Evolutionary conservation across 2,797 vertebrate species (phyloP).

Genomic region (Darevskia mixta): DNA sequence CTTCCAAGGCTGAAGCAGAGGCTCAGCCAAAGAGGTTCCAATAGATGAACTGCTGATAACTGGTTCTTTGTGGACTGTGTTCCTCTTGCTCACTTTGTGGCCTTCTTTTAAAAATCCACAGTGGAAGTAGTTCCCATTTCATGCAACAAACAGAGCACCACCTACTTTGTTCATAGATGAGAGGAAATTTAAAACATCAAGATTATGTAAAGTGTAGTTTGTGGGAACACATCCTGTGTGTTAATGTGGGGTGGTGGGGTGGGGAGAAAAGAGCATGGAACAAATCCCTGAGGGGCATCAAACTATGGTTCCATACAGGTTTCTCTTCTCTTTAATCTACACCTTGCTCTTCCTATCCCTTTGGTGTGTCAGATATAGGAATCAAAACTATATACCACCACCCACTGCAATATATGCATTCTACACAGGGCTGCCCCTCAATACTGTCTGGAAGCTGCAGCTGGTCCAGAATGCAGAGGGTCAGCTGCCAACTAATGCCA

Average conservation of each 20-base stretch:
- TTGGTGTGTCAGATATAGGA: not conserved
- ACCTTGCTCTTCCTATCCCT: not conserved
- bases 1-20: not conserved
- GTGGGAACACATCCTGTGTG: not conserved
- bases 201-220: not conserved
- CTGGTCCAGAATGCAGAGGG: not conserved
- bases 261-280: not conserved
- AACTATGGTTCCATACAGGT: not conserved
- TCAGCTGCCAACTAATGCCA: not conserved
- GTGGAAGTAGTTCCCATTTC: not conserved
- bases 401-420: not conserved
- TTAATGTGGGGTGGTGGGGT: not conserved
- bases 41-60: slow-evolving; percentile 1
- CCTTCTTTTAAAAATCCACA: not conserved
- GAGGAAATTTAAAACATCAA: slow-evolving; percentile 5
- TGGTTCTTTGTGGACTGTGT: not conserved
- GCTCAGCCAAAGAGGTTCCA: not conserved
- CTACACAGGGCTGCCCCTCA: not conserved
- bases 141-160: not conserved
- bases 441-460: not conserved
- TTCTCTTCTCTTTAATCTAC: not conserved
- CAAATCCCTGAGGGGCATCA: not conserved
- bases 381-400: not conserved
- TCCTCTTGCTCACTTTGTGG: not conserved
- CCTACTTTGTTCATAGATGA: not conserved